A percentile compares a stretch with the other conserved stretches of the same genome.
These are phyloP conservation scores for Blastomussa wellsi DNA, from an alignment of 92 coral and sea anemone species.

Conservation along the genomic window DNA sequence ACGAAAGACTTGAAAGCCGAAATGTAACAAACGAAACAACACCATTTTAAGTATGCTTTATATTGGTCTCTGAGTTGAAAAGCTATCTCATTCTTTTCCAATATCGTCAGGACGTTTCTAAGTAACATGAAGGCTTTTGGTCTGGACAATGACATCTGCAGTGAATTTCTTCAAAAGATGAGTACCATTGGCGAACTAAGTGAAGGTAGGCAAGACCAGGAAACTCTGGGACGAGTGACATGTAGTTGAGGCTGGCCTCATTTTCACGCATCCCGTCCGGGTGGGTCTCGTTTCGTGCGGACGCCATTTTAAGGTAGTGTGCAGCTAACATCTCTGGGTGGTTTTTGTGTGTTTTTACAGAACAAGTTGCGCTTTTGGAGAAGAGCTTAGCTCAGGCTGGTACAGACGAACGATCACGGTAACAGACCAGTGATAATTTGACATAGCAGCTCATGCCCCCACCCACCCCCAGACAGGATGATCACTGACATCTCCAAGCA, in stretches of 20 bases:
- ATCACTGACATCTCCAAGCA: too few relatives aligned
- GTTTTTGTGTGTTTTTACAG: constrained; percentile 30
- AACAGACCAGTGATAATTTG: background rate
- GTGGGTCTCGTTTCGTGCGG: background rate
- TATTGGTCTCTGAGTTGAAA: background rate
- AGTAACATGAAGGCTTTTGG: constrained; percentile 98
- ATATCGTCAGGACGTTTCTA: constrained; percentile 72
- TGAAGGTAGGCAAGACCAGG: constrained; percentile 59
- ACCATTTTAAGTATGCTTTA: background rate
- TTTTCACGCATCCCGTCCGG: background rate
- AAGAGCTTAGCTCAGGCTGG: constrained; percentile 56
- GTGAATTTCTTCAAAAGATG: constrained; percentile 94
- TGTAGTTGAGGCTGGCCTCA: background rate
- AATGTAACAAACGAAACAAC: too few relatives aligned
- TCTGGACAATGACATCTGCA: constrained; percentile 70
- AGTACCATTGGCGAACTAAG: constrained; percentile 85
- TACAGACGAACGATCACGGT: constrained; percentile 35
- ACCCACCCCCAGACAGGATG: background rate
- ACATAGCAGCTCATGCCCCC: background rate
- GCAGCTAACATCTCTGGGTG: background rate
- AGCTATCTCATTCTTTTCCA: background rate
- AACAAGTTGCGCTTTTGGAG: constrained; percentile 69
- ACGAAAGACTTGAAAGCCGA: too few relatives aligned
- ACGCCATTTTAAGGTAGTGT: background rate
- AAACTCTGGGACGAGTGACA: background rate